These are phyloP conservation scores for Dunckerocampus dactyliophorus DNA, from an alignment of 2,113 vertebrate species.

Conservation along the genomic window DNA sequence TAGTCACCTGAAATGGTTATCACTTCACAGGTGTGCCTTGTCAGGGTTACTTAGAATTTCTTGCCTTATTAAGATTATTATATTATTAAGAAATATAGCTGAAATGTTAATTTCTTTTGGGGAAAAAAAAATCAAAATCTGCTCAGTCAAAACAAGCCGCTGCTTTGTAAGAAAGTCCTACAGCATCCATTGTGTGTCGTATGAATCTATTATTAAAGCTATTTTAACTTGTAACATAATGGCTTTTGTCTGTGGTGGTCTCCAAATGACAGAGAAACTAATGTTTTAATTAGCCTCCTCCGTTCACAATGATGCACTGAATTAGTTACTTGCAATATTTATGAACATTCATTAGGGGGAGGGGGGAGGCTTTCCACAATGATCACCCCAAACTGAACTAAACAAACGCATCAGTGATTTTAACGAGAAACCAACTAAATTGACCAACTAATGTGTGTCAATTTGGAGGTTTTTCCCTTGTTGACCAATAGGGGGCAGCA, in stretches of 20 bases:
- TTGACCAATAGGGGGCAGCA: constrained; percentile 65
- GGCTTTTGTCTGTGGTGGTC: not conserved
- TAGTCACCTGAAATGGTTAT: too few relatives aligned
- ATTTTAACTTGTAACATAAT: not conserved
- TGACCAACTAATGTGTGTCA: not conserved
- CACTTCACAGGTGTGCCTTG: too few relatives aligned
- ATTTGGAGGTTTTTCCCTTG: not conserved
- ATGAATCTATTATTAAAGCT: constrained; percentile 3
- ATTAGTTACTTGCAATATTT: constrained; percentile 32
- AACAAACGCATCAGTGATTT: constrained; percentile 13
- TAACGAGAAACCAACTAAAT: not conserved
- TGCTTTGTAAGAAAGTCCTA: too few relatives aligned
- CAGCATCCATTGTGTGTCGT: not conserved
- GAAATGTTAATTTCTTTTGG: too few relatives aligned
- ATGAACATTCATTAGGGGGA: constrained; percentile 16
- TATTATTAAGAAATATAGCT: too few relatives aligned
- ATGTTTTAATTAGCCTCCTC: constrained; percentile 32
- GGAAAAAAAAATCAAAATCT: too few relatives aligned
- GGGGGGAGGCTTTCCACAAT: not conserved
- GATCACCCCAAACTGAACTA: not conserved
- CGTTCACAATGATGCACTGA: constrained; percentile 5
- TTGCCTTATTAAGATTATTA: too few relatives aligned
- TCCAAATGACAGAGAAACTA: constrained; percentile 11
- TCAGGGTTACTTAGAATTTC: too few relatives aligned
- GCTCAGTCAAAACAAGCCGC: too few relatives aligned